Evolutionary conservation across 2,888 invertebrate genomes (phyloP).

Genomic region (Sarcophaga caerulescens): DNA sequence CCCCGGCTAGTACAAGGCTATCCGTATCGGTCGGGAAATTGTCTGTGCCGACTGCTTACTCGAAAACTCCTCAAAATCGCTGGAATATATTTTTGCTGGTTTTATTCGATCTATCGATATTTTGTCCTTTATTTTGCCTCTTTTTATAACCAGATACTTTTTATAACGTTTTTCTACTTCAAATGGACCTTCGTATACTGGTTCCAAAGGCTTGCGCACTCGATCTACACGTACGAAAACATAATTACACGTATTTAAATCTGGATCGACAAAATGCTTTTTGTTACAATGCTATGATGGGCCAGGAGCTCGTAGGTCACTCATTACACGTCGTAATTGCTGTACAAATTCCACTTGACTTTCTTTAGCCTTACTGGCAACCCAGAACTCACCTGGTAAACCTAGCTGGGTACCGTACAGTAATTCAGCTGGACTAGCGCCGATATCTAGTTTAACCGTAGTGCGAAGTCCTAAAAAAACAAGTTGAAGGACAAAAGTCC

Average conservation of each 20-base stretch:
- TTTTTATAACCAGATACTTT: slow-evolving; percentile 40
- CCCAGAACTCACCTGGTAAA: too few species aligned
- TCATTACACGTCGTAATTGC: slow-evolving; percentile 30
- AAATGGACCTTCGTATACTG: slow-evolving; percentile 38
- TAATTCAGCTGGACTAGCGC: too few species aligned
- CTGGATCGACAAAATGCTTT: slow-evolving; percentile 36
- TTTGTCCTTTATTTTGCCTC: not conserved
- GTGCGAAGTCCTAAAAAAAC: too few species aligned
- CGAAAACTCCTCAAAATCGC: not conserved
- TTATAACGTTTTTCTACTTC: slow-evolving; percentile 20
- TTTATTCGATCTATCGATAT: slow-evolving; percentile 56
- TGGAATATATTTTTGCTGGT: slow-evolving; percentile 29
- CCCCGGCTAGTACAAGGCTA: too few species aligned
- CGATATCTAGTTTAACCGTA: too few species aligned
- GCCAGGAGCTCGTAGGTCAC: not conserved
- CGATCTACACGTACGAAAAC: not conserved
- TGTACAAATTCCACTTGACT: slow-evolving; percentile 44
- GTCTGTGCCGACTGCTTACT: too few species aligned
- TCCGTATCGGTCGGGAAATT: too few species aligned
- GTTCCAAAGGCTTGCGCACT: too few species aligned
- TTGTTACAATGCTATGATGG: not conserved
- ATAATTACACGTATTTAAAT: slow-evolving; percentile 38
- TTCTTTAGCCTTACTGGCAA: not conserved
- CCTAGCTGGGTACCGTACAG: too few species aligned
- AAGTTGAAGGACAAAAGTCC: too few species aligned